Conservation (phyloP, 1,140 invertebrate genomes). For the Drosophila busckii region DNA sequence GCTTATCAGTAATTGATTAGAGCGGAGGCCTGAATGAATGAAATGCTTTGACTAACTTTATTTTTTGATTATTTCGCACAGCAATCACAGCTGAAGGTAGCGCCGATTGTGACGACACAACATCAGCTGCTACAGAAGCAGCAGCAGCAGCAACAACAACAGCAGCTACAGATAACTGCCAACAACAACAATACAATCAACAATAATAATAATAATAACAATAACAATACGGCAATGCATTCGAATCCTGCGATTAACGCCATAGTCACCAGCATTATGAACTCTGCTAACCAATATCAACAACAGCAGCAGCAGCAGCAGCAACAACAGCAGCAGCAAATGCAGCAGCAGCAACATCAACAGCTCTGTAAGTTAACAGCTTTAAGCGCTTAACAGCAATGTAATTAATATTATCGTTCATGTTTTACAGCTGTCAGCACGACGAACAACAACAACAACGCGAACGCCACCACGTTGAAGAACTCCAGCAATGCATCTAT, state of each 20-base stretch:
- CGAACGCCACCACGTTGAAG: constrained; percentile 69
- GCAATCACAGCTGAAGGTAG: constrained; percentile 82
- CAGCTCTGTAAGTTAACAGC: constrained; percentile 41
- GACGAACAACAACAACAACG: constrained; percentile 29
- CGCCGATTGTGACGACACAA: constrained; percentile 54
- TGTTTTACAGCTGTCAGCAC: constrained; percentile 15
- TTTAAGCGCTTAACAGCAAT: background rate
- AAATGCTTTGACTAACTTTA: background rate
- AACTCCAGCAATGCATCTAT: constrained; percentile 84
- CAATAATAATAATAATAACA: constrained; percentile 67
- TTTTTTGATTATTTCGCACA: constrained; percentile 55
- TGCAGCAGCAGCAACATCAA: constrained; percentile 79
- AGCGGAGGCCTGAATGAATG: too few relatives aligned
- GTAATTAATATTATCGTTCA: background rate
- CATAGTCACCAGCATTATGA: constrained; percentile 88
- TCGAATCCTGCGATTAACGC: constrained; percentile 88
- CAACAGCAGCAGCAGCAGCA: constrained; percentile 82
- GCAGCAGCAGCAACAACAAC: constrained; percentile 48
- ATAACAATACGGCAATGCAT: constrained; percentile 81
- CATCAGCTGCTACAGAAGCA: constrained; percentile 59
- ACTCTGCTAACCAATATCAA: constrained; percentile 88
- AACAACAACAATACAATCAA: constrained; percentile 35
- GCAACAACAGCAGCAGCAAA: constrained; percentile 84
- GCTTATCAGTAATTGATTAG: too few relatives aligned
- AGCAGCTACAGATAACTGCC: constrained; percentile 45